Evolutionary conservation across 1,140 invertebrate species (phyloP), one percentile per base, ranked within the genome.

Genomic region (Hyles euphorbiae): DNA sequence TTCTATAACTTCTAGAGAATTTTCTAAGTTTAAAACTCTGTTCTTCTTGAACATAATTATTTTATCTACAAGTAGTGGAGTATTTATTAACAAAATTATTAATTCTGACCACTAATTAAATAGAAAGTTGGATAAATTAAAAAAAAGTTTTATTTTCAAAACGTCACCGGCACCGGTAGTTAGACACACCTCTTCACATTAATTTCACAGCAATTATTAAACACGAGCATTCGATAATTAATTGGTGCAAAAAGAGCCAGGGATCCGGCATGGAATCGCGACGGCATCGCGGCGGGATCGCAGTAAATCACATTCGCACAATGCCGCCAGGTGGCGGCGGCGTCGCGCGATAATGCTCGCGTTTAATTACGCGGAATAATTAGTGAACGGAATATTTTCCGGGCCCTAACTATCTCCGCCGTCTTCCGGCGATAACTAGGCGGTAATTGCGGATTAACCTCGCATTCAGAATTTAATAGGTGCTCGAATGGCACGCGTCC

Each of bases 331-430:
- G 83, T 85, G 83, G 84, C 78, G 79, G 70, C 78, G 80, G 81
- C 76, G 75, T 63, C 70, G 77, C 73, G 70, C 81, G 83, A 88
- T 88, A 85, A 87, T 87, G 80, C 82, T 69, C 80, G 82, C 79
- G 86, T 88, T 88, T 88, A 88, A 88, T 87, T 88, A 88, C 83
- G 79, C 81, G 86, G 86, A 88, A 88, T 88, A 88, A 82, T 88
- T 88, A 87, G 85, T 76, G 83, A 79, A 78, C 82, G 82, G 85
- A 88, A 88, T 81, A 87, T 86, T 84, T 88, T 88, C 86, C 86
- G 86, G 83, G 82, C 83, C 84, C 83, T 88, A 88, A 88, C 85
- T 88, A 88, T 88, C 85, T 85, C 82, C 82, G 72, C 76, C 85
- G 81, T 87, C 85, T 88, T 87, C 83, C 85, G 85, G 82, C 82